Conservation (phyloP, 2,888 invertebrate genomes). For the Trichogramma dendrolimi region DNA sequence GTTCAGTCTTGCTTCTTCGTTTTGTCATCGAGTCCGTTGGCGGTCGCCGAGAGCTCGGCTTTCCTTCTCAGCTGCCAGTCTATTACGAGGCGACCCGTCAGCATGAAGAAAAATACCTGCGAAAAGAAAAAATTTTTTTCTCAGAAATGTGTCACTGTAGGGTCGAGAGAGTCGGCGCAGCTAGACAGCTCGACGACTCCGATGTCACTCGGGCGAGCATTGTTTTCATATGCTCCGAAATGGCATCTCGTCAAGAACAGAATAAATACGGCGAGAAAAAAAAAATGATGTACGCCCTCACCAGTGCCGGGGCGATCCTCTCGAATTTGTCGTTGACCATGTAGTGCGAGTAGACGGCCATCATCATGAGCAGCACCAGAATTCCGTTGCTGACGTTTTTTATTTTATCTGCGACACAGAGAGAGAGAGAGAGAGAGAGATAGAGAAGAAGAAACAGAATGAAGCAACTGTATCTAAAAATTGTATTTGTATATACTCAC, state of each 20-base stretch:
- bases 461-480: background rate
- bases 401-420: constrained; percentile 69
- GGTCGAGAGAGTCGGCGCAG: background rate
- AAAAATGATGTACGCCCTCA: constrained; percentile 46
- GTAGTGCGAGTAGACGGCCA: constrained; percentile 89
- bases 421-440: background rate
- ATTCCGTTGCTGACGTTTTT: constrained; percentile 87
- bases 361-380: constrained; percentile 76
- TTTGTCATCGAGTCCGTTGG: constrained; percentile 54
- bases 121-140: constrained; percentile 20
- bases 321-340: constrained; percentile 91
- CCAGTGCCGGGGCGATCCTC: constrained; percentile 82
- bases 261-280: too few relatives aligned
- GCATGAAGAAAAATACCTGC: constrained; percentile 81
- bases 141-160: background rate
- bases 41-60: constrained; percentile 45
- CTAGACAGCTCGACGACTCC: background rate
- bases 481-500: constrained; percentile 58
- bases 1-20: constrained; percentile 55
- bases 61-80: constrained; percentile 64
- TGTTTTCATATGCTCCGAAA: background rate
- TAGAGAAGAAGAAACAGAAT: background rate
- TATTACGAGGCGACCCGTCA: constrained; percentile 82
- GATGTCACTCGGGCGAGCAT: background rate
- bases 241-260: too few relatives aligned